Conservation (phyloP, 2,888 invertebrate species). For the Masnerella sp. region DNA sequence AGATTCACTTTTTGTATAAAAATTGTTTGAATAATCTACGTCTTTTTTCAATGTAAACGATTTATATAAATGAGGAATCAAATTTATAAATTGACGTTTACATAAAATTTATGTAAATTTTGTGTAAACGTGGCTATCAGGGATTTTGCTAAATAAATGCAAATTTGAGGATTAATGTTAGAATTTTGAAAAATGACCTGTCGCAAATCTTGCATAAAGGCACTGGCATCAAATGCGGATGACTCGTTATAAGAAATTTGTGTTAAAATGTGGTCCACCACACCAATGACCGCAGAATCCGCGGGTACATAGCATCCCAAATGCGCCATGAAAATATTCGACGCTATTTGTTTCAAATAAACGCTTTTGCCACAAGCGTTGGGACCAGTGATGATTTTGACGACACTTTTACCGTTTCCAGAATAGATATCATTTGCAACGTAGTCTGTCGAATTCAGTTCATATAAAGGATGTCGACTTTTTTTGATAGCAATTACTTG, state of each 20-base stretch:
- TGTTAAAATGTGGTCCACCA: slow-evolving; percentile 86
- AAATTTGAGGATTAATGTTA: not conserved
- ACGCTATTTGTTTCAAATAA: slow-evolving; percentile 90
- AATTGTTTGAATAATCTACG: no score
- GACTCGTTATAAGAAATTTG: slow-evolving; percentile 88
- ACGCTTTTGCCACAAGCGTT: slow-evolving; percentile 96
- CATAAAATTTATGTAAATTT: no score
- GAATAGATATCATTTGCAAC: slow-evolving; percentile 87
- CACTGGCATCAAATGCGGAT: slow-evolving; percentile 86
- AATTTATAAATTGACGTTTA: no score
- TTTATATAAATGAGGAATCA: no score
- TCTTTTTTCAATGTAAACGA: no score
- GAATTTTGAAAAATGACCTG: no score
- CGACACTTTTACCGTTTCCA: slow-evolving; percentile 79
- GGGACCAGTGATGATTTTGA: slow-evolving; percentile 92
- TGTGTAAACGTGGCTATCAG: no score
- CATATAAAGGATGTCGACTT: slow-evolving; percentile 89
- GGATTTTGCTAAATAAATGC: not conserved
- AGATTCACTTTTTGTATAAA: no score
- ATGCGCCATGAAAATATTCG: slow-evolving; percentile 91
- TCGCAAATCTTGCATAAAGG: slow-evolving; percentile 90
- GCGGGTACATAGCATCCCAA: slow-evolving; percentile 95
- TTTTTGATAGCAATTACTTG: slow-evolving; percentile 81
- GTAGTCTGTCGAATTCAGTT: slow-evolving; percentile 82
- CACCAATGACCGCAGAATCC: slow-evolving; percentile 83